Base-by-base conservation (phyloP, 2,888 invertebrate genomes). In the Aromia moschata region DNA sequence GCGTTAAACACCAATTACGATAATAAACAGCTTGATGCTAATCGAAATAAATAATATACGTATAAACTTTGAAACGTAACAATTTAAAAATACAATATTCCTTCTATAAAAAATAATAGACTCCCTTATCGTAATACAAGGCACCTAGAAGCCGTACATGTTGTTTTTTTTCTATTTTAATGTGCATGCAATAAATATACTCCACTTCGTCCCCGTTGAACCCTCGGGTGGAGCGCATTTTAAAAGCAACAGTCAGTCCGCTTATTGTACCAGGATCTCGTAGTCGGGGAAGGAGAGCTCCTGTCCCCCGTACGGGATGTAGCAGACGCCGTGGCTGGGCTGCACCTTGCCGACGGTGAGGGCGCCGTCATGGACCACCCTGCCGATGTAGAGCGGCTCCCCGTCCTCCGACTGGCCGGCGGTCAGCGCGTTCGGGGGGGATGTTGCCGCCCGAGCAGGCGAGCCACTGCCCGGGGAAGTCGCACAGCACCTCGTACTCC, bases 321-420 rank as follows among this genome's bases (percentile, higher is more conserved):
- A 94, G 77, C 90, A 89, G 52, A 89, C 88, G 17, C 86, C 89
- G 36, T 72, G 72, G 5, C 91, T 91, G 31, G 89, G 88, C 72
- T 94, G 94, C 1, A 94, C 89, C 82, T 94, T 94, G 73, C 94
- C 93, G 17, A 89, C 84, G 16, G 92, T 92, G 43, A 91, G 65
- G 58, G 89, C 86, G 57, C 89, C 92, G 69, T 93, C 91, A 73
- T 93, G 92, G 33, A 84, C 83, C 0, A 89, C 90, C 64, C 93
- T 87, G 11, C 93, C 94, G 31, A 93, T 82, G 79, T 85, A 93
- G 1, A 94, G 83, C 0, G 91, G 86, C 74, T 94, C 94, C 0
- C 93, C 93, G 20, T 90, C 89, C 74, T 90, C 91, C 7, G 86
- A 83, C 73, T 91, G 84, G 5, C 90, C 89, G 1, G 86, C 90